Percentiles rank a stretch among this genome's conserved stretches.
Conservation (phyloP, 1,140 invertebrate species). For the Tetramorium alpestre region DNA sequence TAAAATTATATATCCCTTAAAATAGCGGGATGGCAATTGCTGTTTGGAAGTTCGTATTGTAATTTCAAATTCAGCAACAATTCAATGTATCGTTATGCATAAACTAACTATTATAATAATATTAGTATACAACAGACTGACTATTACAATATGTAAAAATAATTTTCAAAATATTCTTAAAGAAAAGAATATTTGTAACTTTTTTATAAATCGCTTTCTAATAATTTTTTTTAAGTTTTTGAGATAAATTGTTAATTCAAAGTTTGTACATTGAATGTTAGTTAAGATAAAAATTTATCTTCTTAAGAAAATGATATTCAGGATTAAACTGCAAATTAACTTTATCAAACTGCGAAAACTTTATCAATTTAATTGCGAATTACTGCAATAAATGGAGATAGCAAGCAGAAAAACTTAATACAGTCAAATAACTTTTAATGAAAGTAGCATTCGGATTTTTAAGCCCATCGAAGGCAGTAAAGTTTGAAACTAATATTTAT, state of each 20-base stretch:
- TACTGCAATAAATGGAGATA: background rate
- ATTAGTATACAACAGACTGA: background rate
- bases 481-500: background rate
- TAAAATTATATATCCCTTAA: too few relatives aligned
- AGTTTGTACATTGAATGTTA: background rate
- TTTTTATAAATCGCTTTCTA: background rate
- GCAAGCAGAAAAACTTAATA: background rate
- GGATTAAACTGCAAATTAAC: background rate
- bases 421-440: background rate
- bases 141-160: background rate
- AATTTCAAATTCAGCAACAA: background rate
- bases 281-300: background rate
- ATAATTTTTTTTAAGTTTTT: background rate
- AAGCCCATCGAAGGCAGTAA: background rate
- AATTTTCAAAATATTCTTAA: background rate
- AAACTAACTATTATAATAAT: background rate
- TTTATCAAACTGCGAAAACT: background rate
- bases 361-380: background rate
- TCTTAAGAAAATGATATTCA: slow-evolving; percentile 3
- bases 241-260: background rate
- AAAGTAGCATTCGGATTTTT: background rate
- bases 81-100: background rate
- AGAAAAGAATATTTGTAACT: background rate
- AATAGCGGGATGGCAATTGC: background rate
- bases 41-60: background rate